These are phyloP conservation scores for Pongo abelii DNA, from an alignment of 2,113 vertebrate genomes.

Conservation along the genomic window DNA sequence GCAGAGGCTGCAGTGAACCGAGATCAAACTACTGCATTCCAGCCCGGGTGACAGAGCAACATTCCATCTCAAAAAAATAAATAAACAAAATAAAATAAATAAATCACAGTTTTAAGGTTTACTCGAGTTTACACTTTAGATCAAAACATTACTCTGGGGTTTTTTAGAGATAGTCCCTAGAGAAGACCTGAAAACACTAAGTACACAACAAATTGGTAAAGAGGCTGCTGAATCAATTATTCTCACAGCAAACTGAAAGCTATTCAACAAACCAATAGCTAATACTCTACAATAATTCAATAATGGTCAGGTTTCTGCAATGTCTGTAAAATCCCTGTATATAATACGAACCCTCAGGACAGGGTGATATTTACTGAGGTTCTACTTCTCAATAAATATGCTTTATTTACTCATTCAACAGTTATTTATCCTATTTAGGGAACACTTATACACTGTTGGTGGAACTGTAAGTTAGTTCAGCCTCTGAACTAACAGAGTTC, in stretches of 20 bases:
- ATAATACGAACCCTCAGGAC: background rate
- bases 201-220: background rate
- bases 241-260: background rate
- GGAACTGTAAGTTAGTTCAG: too few relatives aligned
- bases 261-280: background rate
- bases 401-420: background rate
- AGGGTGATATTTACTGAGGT: background rate
- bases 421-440: background rate
- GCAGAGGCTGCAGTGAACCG: too few relatives aligned
- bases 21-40: too few relatives aligned
- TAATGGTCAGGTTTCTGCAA: background rate
- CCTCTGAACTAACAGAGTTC: too few relatives aligned
- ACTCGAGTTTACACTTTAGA: background rate
- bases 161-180: background rate
- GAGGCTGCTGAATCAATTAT: background rate
- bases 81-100: background rate
- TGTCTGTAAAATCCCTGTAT: background rate
- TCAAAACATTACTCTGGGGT: background rate
- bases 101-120: background rate
- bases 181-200: background rate
- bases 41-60: too few relatives aligned
- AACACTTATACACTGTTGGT: too few relatives aligned
- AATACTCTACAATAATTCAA: background rate
- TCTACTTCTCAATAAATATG: background rate
- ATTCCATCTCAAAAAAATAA: background rate